A percentile compares a stretch with the other conserved stretches of the same genome.
phyloP scores from a whole-genome alignment of 2,113 vertebrate genomes.

The Embiotoca jacksoni region DNA sequence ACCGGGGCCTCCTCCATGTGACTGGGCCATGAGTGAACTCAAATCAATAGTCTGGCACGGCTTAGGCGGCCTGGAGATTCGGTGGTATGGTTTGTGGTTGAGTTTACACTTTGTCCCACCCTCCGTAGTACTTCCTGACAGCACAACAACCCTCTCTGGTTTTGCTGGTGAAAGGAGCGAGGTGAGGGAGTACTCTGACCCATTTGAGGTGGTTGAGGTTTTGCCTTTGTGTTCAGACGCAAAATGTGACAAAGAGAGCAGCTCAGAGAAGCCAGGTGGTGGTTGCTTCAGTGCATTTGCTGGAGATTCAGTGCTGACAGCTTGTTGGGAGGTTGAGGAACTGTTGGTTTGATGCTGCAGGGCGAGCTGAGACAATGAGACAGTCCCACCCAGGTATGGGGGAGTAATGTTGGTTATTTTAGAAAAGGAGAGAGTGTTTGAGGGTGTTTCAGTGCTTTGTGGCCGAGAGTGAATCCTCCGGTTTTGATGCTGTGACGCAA shows the following conservation, averaged over 20 bases:
- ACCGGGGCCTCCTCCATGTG: conserved; percentile 40
- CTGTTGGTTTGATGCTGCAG: conserved; percentile 68
- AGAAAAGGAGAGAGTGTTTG: background rate
- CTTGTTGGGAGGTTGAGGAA: conserved; percentile 69
- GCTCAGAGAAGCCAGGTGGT: conserved; percentile 63
- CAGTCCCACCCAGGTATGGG: conserved; percentile 7
- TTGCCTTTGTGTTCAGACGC: conserved; percentile 57
- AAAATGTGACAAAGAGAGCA: conserved; percentile 59
- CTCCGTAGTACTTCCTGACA: conserved; percentile 19
- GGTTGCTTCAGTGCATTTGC: conserved; percentile 44
- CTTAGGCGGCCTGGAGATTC: conserved; percentile 16
- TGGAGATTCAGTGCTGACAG: conserved; percentile 37
- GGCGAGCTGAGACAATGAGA: conserved; percentile 71
- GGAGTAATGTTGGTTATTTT: conserved; percentile 19
- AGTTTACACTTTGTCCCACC: conserved; percentile 61
- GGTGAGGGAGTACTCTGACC: conserved; percentile 60
- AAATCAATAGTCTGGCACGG: conserved; percentile 85
- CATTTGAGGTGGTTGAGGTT: conserved; percentile 73
- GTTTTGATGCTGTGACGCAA: conserved; percentile 67
- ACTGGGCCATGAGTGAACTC: conserved; percentile 85
- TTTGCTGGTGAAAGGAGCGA: conserved; percentile 60
- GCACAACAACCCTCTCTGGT: conserved; percentile 45
- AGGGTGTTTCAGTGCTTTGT: conserved; percentile 34
- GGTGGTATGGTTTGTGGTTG: conserved; percentile 67
- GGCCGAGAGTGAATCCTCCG: conserved; percentile 32